phyloP scores from a whole-genome alignment of 2,113 vertebrate genomes.

The Stictonetta naevosa region DNA sequence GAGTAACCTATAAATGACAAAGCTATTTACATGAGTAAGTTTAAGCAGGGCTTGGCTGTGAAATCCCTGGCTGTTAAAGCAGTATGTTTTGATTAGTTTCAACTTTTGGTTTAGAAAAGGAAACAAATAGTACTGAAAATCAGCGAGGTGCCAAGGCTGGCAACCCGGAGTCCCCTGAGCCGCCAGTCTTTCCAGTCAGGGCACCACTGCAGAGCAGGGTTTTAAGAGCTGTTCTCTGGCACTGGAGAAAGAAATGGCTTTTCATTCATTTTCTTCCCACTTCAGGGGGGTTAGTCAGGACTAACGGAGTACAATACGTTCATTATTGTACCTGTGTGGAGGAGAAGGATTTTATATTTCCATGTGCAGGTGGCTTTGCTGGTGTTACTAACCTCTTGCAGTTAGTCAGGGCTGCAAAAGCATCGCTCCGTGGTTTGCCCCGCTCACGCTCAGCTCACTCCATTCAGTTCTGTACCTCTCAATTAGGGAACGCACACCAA shows the following conservation, averaged over 20 bases:
- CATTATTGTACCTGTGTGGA: neutral
- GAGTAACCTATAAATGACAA: neutral
- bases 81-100: slow-evolving; percentile 51
- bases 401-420: neutral
- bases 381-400: neutral
- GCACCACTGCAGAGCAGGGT: neutral
- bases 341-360: neutral
- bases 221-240: slow-evolving; percentile 39
- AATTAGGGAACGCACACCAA: neutral
- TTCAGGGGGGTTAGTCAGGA: neutral
- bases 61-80: slow-evolving; percentile 29
- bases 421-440: neutral
- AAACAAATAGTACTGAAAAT: slow-evolving; percentile 55
- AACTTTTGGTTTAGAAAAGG: slow-evolving; percentile 65
- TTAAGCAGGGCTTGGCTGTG: slow-evolving; percentile 8
- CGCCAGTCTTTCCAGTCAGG: slow-evolving; percentile 43
- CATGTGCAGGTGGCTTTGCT: neutral
- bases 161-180: slow-evolving; percentile 9
- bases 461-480: neutral
- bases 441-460: accelerated
- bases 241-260: neutral
- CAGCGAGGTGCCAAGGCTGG: slow-evolving; percentile 63
- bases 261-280: slow-evolving; percentile 51
- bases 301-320: neutral
- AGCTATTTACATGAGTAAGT: neutral